Conservation (phyloP, 37 sponge, comb jelly and placozoan species). For the Axinella damicornis region DNA sequence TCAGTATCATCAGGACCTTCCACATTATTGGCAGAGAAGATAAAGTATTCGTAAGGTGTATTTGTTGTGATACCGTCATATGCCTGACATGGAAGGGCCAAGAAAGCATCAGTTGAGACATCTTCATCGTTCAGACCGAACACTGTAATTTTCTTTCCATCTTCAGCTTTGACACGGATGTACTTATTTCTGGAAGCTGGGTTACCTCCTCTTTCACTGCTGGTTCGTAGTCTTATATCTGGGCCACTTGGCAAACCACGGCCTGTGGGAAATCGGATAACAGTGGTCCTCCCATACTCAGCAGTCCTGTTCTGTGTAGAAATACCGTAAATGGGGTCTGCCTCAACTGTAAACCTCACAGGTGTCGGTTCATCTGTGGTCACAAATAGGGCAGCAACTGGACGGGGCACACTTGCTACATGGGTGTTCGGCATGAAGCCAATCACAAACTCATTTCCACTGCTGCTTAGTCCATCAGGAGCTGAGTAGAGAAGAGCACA, state of each 20-base stretch:
- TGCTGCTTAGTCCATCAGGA: not conserved
- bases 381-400: not conserved
- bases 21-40: conserved; percentile 10
- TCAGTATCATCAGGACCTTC: not conserved
- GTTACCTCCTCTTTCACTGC: no score
- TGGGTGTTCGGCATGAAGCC: conserved; percentile 1
- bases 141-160: not conserved
- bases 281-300: no score
- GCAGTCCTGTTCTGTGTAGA: no score
- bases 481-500: not conserved
- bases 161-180: not conserved
- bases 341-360: not conserved
- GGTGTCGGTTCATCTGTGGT: conserved; percentile 28
- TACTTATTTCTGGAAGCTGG: not conserved
- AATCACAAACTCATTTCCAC: conserved; percentile 42
- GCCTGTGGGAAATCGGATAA: no score
- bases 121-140: conserved; percentile 42
- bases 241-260: no score
- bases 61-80: not conserved
- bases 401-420: no score
- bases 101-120: conserved; percentile 37
- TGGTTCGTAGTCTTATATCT: no score
- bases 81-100: conserved; percentile 47
- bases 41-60: conserved; percentile 8
- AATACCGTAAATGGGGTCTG: no score